Evolutionary conservation across 2,888 invertebrate species (phyloP).

Genomic region (Clunio marinus): DNA sequence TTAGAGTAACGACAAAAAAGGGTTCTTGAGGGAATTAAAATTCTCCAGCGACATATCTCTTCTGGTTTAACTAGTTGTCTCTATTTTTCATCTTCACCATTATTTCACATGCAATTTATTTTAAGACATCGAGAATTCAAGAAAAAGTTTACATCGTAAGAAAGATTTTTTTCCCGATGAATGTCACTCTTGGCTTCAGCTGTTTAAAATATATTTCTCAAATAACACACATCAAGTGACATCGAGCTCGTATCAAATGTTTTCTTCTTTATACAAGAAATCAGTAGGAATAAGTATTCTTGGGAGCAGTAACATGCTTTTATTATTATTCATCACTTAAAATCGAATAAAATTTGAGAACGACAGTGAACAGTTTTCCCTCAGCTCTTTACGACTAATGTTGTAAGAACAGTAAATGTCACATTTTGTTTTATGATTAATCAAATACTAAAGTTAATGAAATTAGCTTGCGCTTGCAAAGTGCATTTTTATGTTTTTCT

Average conservation of each 20-base stretch:
- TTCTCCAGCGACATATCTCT: not conserved
- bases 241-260: constrained; percentile 3
- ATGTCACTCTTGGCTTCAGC: constrained; percentile 16
- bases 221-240: constrained; percentile 30
- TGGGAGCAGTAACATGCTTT: not conserved
- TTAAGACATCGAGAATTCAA: not conserved
- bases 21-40: not conserved
- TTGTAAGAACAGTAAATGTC: not conserved
- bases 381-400: not conserved
- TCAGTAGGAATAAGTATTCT: no score
- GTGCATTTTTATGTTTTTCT: not conserved
- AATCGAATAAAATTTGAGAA: constrained; percentile 2
- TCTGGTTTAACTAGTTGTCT: not conserved
- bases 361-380: not conserved
- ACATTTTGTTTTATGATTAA: not conserved
- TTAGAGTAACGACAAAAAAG: no score
- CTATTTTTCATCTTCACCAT: constrained; percentile 13
- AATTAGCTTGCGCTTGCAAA: not conserved
- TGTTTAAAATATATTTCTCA: constrained; percentile 30
- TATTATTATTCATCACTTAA: not conserved
- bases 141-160: not conserved
- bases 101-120: constrained; percentile 6
- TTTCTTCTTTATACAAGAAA: not conserved
- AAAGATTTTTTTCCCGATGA: constrained; percentile 12
- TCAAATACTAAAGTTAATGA: not conserved